Conservation (phyloP, 2,888 invertebrate species). For the Polyploca ridens region DNA sequence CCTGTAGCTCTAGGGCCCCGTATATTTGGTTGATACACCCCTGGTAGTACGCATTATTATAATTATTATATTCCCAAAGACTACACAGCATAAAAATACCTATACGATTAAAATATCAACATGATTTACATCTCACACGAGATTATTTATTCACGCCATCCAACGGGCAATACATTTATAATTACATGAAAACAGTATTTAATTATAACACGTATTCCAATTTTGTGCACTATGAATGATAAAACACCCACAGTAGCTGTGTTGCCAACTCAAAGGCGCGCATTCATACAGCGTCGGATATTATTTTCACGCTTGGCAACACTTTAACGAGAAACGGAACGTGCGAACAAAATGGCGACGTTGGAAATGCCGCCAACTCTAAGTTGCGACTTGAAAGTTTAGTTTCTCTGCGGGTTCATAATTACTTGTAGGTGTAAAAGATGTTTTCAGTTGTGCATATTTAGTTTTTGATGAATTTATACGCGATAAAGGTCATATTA, state of each 20-base stretch:
- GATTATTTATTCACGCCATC: not conserved
- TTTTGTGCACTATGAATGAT: conserved; percentile 43
- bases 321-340: conserved; percentile 69
- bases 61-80: too few relatives aligned
- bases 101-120: not conserved
- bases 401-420: conserved; percentile 22
- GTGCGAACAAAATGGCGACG: conserved; percentile 44
- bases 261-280: conserved; percentile 67
- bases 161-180: conserved; percentile 13
- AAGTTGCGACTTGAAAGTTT: conserved; percentile 32
- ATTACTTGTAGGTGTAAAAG: not conserved
- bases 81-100: not conserved
- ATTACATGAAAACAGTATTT: conserved; percentile 31
- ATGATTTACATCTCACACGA: not conserved
- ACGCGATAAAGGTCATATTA: too few relatives aligned
- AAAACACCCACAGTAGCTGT: conserved; percentile 36
- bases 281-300: conserved; percentile 71
- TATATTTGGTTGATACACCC: too few relatives aligned
- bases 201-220: conserved; percentile 43
- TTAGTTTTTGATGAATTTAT: not conserved
- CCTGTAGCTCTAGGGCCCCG: too few relatives aligned
- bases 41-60: too few relatives aligned
- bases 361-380: conserved; percentile 40
- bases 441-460: not conserved
- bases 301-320: conserved; percentile 78